Base-by-base conservation (phyloP, 2,797 vertebrate species). In the Scolopax rusticola region DNA sequence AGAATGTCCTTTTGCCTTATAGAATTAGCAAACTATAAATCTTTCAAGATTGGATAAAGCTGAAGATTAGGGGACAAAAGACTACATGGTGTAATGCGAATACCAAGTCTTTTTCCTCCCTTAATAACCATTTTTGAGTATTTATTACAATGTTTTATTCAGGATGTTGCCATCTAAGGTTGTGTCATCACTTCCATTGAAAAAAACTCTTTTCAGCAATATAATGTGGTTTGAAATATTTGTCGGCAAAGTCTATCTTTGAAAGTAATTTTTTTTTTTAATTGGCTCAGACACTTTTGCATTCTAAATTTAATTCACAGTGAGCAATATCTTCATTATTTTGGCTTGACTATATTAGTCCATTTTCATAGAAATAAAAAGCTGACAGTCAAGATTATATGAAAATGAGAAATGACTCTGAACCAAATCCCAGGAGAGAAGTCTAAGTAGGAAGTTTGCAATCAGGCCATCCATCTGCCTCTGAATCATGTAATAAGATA, bases 1-100 rank as follows among this genome's bases (percentile, higher is more conserved):
- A 93, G 59, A 92, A 50, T 82, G 65, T 89, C 54, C 48, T 90
- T 95, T 92, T 85, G 43, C 53, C 54, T 45, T 83, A 83, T 32
- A 95, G 91, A 95, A 87, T 83, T 93, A 97, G 20, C 28, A 93
- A 93, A 71, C 74, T 82, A 81, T 94, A 97, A 97, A 97, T 97
- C 95, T 95, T 96, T 87, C 86, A 85, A 61, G 57, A 84, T 2
- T 91, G 82, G 79, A 89, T 93, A 92, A 89, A 23, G 33, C 47
- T 83, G 73, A 87, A 93, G 81, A 89, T 91, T 91, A 87, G 38
- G n/a, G 53, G 17, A 97, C 48, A 93, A 94, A 93, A 78, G 16
- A 14, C 76, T 80, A 84, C 23, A 67, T 83, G 47, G 33, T 87
- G 14, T 76, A 95, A 88, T 85, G 64, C 6, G 71, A 93, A 89